These are phyloP conservation scores for Icerya purchasi DNA, from an alignment of 2,888 invertebrate species.

Conservation along the genomic window DNA sequence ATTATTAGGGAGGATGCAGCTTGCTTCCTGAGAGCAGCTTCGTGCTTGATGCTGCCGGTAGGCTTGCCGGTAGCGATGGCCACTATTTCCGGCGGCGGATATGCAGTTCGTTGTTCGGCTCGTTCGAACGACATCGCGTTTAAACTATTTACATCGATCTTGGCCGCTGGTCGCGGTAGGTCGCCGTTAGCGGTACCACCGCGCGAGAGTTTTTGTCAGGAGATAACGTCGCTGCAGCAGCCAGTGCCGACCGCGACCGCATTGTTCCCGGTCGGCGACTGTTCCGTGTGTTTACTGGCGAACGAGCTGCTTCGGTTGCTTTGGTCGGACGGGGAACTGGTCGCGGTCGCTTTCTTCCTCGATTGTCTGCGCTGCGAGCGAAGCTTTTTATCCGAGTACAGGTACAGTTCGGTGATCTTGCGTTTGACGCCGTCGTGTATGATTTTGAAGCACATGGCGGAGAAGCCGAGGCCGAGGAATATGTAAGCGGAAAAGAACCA, in stretches of 20 bases:
- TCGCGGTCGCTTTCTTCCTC: neutral
- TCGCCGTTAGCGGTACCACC: neutral
- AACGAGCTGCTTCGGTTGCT: neutral
- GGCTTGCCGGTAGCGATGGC: conserved; percentile 16
- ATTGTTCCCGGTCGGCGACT: neutral
- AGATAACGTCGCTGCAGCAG: conserved; percentile 1
- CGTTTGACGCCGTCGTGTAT: conserved; percentile 73
- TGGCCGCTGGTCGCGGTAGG: neutral
- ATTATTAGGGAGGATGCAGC: neutral
- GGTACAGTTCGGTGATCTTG: conserved; percentile 42
- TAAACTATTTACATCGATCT: neutral
- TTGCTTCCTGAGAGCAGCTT: conserved; percentile 3
- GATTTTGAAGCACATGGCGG: conserved; percentile 78
- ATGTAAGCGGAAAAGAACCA: conserved; percentile 81
- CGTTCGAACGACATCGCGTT: conserved; percentile 8
- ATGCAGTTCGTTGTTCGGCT: too few species aligned
- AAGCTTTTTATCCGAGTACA: conserved; percentile 6
- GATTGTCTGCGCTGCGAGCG: neutral
- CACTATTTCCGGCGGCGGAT: conserved; percentile 16
- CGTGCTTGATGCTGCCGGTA: conserved; percentile 5
- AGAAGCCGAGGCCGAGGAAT: conserved; percentile 64
- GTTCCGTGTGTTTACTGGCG: conserved; percentile 3
- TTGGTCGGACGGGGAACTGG: too few species aligned
- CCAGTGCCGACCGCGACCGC: conserved; percentile 2
- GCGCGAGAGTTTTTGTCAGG: neutral